Percentiles rank a stretch among this genome's conserved stretches.
phyloP scores from a whole-genome alignment of 2,888 invertebrate genomes.

The Leptinotarsa haldemani region DNA sequence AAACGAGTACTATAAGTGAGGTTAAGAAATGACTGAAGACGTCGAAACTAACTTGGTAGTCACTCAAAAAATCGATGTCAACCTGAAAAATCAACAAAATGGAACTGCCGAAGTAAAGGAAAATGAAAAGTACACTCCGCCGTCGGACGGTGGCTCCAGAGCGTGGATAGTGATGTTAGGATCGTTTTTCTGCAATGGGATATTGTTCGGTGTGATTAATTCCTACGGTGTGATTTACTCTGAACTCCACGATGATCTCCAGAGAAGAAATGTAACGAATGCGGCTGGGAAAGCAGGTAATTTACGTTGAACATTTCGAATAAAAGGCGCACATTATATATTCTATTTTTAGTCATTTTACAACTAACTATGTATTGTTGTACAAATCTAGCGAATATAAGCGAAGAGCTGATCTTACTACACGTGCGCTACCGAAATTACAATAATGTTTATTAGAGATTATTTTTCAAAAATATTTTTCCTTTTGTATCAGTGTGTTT shows the following conservation, averaged over 20 bases:
- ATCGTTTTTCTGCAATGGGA: slow-evolving; percentile 90
- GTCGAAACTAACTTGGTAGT: slow-evolving; percentile 40
- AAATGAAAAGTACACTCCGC: slow-evolving; percentile 52
- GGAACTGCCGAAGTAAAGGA: slow-evolving; percentile 26
- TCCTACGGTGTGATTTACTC: slow-evolving; percentile 85
- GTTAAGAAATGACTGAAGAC: slow-evolving; percentile 49
- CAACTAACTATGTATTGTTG: slow-evolving; percentile 1
- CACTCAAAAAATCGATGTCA: slow-evolving; percentile 28
- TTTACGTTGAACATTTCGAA: slow-evolving; percentile 5
- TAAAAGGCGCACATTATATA: not conserved
- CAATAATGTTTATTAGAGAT: too few relatives aligned
- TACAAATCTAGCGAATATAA: not conserved
- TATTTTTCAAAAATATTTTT: too few relatives aligned
- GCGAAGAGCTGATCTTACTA: not conserved
- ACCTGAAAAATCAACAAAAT: slow-evolving; percentile 35
- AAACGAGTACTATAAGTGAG: slow-evolving; percentile 36
- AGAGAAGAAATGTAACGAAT: slow-evolving; percentile 74
- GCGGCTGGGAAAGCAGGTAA: slow-evolving; percentile 87
- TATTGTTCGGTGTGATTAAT: slow-evolving; percentile 91
- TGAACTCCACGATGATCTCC: slow-evolving; percentile 74
- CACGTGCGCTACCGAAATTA: not conserved
- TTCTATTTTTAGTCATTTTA: slow-evolving; percentile 26
- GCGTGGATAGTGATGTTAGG: slow-evolving; percentile 87
- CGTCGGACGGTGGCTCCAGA: slow-evolving; percentile 82
- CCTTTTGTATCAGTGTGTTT: too few relatives aligned